Evolutionary conservation across 37 sponge, comb jelly and placozoan genomes (phyloP), one percentile per base, ranked within the genome.

Genomic region (Cliona cf. orientalis): DNA sequence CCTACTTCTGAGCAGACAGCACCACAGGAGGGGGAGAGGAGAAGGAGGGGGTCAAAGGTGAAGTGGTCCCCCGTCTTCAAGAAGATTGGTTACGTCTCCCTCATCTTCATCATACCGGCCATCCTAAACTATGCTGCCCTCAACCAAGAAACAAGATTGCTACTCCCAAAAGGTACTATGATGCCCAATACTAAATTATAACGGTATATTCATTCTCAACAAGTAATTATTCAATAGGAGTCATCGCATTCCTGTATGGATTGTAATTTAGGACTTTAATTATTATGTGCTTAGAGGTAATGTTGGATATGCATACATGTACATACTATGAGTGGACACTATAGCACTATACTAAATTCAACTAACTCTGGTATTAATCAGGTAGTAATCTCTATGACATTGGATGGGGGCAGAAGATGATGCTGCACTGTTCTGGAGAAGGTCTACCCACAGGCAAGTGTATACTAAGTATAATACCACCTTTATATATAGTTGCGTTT

Each of bases 341-440:
- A 69, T 69, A 34, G 22, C 29, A 69, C 35, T 19, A 9, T 69
- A 43, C 9, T 42, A 14, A 44, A 25, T 2, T 66, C 5, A 36
- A 9, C 17, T 26, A 43, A 23, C 14, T 43, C 23, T 2, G 2
- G 3, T 44, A 3, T 60, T 5, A n/a, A n/a, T n/a, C 49, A 88
- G 89, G 72, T 63, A 74, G 62, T 3, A 57, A 23, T 0, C 66
- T 84, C 59, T 78, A 79, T 62, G 80, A 89, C 60, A 74, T 89
- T 29, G 90, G 90, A 12, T 89, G 90, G 90, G 69, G 75, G 0
- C 90, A 89, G 79, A 89, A 84, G 46, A 42, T 89, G 39, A 41
- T 84, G 29, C 72, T 89, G 23, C 71, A 46, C 32, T 89, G 90
- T 57, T 79, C 37, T 22, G 90, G 90, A 46, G 64, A 29, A 32